Base-by-base conservation (phyloP, 2,888 invertebrate species). In the Agrilus biguttatus region DNA sequence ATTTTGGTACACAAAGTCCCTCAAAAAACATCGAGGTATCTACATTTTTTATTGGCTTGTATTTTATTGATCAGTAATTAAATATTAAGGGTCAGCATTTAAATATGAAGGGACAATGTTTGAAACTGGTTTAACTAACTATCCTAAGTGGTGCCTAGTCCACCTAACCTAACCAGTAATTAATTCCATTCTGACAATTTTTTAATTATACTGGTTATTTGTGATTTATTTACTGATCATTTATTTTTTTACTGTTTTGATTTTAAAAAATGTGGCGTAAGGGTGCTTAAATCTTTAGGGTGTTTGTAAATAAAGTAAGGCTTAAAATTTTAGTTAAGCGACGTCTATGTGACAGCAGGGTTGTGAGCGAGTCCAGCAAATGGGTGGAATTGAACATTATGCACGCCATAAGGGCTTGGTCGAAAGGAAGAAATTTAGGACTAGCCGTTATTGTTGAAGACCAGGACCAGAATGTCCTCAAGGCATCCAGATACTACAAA, bases 401-500 rank as follows among this genome's bases (percentile, higher is more conserved):
- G 36, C 61, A 63, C 6, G 71, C 72, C 2, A 68, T 65, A 2
- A 62, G 60, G 38, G 60, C 62, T 2, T 73, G 65, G 65, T 51
- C 51, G 8, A 56, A 52, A 43, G 69, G 69, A 48, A 58, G 52
- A 52, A 54, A 64, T 52, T 46, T 69, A 58, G 57, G 75, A 1
- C 53, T 75, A 45, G 70, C 70, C 12, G 63, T 77, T n/a, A 66
- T 73, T 51, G 73, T 77, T 17, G 75, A 76, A 57, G 74, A 77
- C 56, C 75, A 76, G 56, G 74, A 75, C 41, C 71, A 72, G 6
- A 66, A 63, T 45, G 56, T 68, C 2, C 54, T 74, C 41, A 67
- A 67, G 45, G 71, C 74, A 1, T 61, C 66, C 46, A 61, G 63
- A 50, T 71, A 69, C 57, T 71, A 75, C 58, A 69, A 69, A 51